These are phyloP conservation scores for Etheostoma perlongum DNA, from an alignment of 2,797 vertebrate species.

Conservation along the genomic window DNA sequence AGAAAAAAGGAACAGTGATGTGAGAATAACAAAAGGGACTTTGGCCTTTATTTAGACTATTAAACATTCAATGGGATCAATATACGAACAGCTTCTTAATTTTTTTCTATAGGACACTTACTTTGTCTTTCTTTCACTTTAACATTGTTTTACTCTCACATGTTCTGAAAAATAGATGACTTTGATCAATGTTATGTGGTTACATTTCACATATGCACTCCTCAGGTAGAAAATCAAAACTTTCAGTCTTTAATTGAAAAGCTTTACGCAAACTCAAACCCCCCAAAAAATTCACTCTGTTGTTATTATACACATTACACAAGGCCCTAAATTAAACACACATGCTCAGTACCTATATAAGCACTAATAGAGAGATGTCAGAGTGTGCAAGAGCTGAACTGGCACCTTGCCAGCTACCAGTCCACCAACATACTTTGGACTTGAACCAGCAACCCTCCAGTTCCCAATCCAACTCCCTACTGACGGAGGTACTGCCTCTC, in stretches of 20 bases:
- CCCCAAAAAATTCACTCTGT: too few relatives aligned
- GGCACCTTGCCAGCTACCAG: too few relatives aligned
- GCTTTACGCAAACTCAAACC: too few relatives aligned
- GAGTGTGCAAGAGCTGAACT: too few relatives aligned
- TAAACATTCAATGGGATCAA: background rate
- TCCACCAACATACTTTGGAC: too few relatives aligned
- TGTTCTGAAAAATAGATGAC: background rate
- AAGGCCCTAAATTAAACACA: too few relatives aligned
- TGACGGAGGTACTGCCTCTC: too few relatives aligned
- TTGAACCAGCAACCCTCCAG: too few relatives aligned
- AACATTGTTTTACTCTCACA: background rate
- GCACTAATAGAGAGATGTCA: too few relatives aligned
- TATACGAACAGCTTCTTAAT: background rate
- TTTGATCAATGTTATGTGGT: background rate
- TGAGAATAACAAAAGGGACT: slow-evolving; percentile 47
- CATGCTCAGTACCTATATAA: too few relatives aligned
- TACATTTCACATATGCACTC: background rate
- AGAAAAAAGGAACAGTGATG: background rate
- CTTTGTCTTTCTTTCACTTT: background rate
- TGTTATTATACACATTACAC: too few relatives aligned
- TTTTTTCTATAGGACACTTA: background rate
- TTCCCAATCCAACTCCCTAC: too few relatives aligned
- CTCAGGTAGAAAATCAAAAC: background rate
- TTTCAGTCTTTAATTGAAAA: background rate
- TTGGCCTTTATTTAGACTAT: slow-evolving; percentile 46